Conservation (phyloP, 1,140 invertebrate genomes). For the Mycetomoellerius zeteki region DNA sequence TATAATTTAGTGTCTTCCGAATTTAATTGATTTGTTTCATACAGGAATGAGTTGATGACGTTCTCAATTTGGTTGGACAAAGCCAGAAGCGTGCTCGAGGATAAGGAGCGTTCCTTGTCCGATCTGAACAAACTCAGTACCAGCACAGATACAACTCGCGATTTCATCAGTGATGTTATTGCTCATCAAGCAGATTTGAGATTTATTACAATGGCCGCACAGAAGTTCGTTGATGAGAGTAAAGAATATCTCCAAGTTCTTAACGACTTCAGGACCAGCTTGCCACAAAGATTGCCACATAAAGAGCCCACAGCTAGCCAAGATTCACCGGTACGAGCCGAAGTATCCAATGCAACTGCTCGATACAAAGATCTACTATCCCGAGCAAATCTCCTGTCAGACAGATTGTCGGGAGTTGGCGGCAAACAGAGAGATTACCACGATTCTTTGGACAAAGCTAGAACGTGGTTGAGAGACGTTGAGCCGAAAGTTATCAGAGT, state of each 20-base stretch:
- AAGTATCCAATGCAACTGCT: constrained; percentile 90
- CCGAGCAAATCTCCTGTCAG: constrained; percentile 94
- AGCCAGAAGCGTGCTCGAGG: constrained; percentile 92
- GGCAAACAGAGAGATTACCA: constrained; percentile 93
- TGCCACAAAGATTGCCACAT: constrained; percentile 93
- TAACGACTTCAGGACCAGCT: constrained; percentile 94
- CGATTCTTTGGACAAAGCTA: constrained; percentile 94
- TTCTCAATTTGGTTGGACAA: constrained; percentile 95
- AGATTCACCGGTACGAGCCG: constrained; percentile 91
- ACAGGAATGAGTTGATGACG: constrained; percentile 91
- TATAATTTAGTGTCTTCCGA: neutral
- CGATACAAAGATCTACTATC: constrained; percentile 93
- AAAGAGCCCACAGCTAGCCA: constrained; percentile 90
- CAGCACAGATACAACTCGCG: constrained; percentile 92
- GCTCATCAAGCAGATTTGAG: constrained; percentile 97
- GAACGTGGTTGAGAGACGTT: constrained; percentile 93
- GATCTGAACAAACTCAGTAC: constrained; percentile 92
- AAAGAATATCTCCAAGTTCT: constrained; percentile 94
- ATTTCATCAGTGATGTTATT: constrained; percentile 97
- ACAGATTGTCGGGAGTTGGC: constrained; percentile 92
- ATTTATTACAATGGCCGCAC: constrained; percentile 97
- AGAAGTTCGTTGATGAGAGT: constrained; percentile 97
- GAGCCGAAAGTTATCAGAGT: constrained; percentile 92
- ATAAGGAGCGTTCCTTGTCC: constrained; percentile 94
- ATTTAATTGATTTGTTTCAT: neutral